Base-by-base conservation (phyloP, 2,113 vertebrate genomes). In the Leptobrachium ailaonicum region DNA sequence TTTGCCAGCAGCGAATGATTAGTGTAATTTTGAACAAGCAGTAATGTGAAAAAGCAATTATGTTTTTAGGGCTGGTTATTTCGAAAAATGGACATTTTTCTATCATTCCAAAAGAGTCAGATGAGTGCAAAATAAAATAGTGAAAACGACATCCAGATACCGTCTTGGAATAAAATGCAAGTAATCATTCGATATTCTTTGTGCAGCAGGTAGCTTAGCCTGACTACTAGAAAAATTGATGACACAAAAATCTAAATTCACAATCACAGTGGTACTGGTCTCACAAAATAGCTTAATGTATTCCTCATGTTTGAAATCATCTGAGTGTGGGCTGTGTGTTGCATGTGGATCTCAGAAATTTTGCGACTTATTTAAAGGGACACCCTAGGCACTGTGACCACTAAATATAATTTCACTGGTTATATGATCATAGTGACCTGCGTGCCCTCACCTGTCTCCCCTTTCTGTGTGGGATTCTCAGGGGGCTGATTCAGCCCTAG, bases 1-100 rank as follows among this genome's bases (percentile, higher is more conserved):
- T 79, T 83, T 13, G 79, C 75, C 72, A 81, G 63, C 50, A 77
- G 77, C 87, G 84, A 86, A 84, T 68, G 13, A 11, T 71, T 8
- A 85, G 7, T 83, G 83, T 85, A 84, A 66, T 71, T 86, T 83
- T 87, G 77, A 87, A 86, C 71, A 69, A 81, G 83, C 56, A 82
- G 44, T 79, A 83, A 81, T 79, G 72, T 43, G 66, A 50, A 87
- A 71, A 84, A 85, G 86, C 64, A 84, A 86, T 82, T 84, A 85
- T 69, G 77, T 69, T 85, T 56, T 64, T 47, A 73, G 50, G 75
- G 20, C 75, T 82, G 84, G 41, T 79, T 82, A 87, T 82, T 84
- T 86, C 83, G 63, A 80, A 85, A 83, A 83, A 66, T 82, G 67
- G 6, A 73, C 42, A 82, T 81, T 63, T 82, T 83, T 71, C 53